Evolutionary conservation across 2,113 vertebrate genomes (phyloP).

Genomic region (Chaetura pelagica): DNA sequence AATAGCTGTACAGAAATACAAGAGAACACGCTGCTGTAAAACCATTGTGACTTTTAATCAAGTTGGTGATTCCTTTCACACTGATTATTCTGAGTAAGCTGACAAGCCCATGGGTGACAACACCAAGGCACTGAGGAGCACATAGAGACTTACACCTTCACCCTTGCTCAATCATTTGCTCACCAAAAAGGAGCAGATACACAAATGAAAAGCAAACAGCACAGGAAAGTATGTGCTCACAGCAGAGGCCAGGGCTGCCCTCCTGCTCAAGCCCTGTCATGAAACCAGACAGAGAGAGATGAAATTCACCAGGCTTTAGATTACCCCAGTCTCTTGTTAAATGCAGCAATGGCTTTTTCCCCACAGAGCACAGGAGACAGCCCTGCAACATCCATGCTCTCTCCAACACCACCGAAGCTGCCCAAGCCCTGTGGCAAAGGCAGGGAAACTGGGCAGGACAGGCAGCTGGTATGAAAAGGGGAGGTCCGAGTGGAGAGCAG

Average conservation of each 20-base stretch:
- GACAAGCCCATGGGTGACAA: not conserved
- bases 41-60: not conserved
- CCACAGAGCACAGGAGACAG: not conserved
- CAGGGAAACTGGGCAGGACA: not conserved
- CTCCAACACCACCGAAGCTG: not conserved
- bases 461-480: not conserved
- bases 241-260: not conserved
- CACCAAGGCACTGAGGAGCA: not conserved
- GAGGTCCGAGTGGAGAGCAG: accelerated
- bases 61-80: not conserved
- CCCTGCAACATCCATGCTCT: not conserved
- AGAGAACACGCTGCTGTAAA: not conserved
- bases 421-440: not conserved
- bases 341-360: not conserved
- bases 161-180: not conserved
- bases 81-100: not conserved
- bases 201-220: not conserved
- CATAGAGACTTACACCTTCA: not conserved
- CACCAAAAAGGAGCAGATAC: not conserved
- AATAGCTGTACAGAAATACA: not conserved
- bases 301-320: not conserved
- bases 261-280: not conserved
- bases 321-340: not conserved
- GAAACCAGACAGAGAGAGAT: not conserved
- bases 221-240: not conserved